Conservation (phyloP, 2,113 vertebrate species). For the Sus scrofa region T2T-Sscrofa CM000827.6:84316501-84317000, state of each 20-base stretch:
- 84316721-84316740: neutral
- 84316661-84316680: neutral
- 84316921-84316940: neutral
- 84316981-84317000: no score
- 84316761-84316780: neutral
- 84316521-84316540: slow-evolving; percentile 83
- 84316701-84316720: neutral
- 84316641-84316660: no score
- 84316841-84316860: neutral
- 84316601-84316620: neutral
- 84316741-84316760: neutral
- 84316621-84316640: neutral
- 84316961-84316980: neutral
- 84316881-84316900: neutral
- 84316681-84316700: neutral
- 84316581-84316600: slow-evolving; percentile 48
- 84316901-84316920: neutral
- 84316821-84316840: neutral
- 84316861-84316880: neutral
- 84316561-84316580: slow-evolving; percentile 31
- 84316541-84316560: slow-evolving; percentile 71
- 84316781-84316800: neutral
- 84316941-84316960: neutral
- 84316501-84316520: slow-evolving; percentile 82
- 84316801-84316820: neutral